Conservation (phyloP, 2,888 invertebrate species). For the Tridacna crocea region DNA sequence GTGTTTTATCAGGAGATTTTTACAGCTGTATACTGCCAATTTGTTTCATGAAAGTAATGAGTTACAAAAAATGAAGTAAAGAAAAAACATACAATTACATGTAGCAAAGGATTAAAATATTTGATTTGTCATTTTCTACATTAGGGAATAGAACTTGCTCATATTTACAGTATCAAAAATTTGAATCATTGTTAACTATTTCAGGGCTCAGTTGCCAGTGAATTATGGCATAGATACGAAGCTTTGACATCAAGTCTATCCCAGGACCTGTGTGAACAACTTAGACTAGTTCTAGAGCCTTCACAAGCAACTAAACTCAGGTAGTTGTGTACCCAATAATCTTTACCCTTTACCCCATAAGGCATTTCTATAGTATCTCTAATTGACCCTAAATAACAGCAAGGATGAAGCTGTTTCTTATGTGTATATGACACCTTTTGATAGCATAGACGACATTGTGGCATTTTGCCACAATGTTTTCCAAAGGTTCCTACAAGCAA, state of each 20-base stretch:
- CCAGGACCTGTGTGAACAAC: conserved; percentile 95
- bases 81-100: background rate
- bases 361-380: too few relatives aligned
- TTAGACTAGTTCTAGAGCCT: conserved; percentile 97
- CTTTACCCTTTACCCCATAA: too few relatives aligned
- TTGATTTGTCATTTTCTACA: background rate
- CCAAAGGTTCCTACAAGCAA: too few relatives aligned
- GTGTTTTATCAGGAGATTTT: background rate
- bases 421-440: too few relatives aligned
- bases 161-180: background rate
- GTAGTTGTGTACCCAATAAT: conserved; percentile 70
- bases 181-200: background rate
- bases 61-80: background rate
- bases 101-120: background rate
- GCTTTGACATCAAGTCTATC: conserved; percentile 86
- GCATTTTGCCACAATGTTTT: too few relatives aligned
- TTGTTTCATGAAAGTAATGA: background rate
- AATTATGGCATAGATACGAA: conserved; percentile 83
- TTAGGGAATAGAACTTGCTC: background rate
- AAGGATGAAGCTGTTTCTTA: too few relatives aligned
- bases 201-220: conserved; percentile 70
- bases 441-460: too few relatives aligned
- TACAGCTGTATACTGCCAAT: background rate
- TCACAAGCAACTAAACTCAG: conserved; percentile 95
- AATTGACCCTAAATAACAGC: too few relatives aligned